phyloP scores from a whole-genome alignment of 1,140 invertebrate species.

The Diploscapter pachys region DNA sequence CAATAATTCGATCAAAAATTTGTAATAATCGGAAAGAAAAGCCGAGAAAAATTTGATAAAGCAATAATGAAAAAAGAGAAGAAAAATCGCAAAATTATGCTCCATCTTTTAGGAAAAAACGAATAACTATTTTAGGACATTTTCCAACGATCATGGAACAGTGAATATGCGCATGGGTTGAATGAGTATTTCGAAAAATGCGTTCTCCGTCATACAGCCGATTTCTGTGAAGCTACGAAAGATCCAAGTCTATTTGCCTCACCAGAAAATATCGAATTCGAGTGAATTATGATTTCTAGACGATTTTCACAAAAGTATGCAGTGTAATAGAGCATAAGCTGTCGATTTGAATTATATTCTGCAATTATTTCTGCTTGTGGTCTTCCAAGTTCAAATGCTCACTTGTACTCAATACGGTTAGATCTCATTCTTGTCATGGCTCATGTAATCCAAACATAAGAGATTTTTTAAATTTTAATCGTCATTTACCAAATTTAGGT shows the following conservation, averaged over 20 bases:
- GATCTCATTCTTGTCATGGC: too few species aligned
- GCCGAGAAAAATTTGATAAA: background rate
- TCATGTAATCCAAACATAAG: too few species aligned
- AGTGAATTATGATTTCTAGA: too few species aligned
- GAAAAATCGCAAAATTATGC: constrained; percentile 5
- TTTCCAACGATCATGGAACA: constrained; percentile 47
- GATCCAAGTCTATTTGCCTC: constrained; percentile 44
- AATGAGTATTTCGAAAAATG: constrained; percentile 49
- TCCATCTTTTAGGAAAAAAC: background rate
- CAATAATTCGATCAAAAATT: background rate
- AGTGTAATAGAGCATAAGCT: too few species aligned
- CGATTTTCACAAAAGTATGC: too few species aligned
- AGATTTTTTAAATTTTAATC: too few species aligned
- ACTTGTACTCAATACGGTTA: too few species aligned
- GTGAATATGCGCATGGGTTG: constrained; percentile 48
- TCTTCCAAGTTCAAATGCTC: too few species aligned
- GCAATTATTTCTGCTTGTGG: too few species aligned
- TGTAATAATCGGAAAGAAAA: background rate
- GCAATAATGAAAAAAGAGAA: background rate
- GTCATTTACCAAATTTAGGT: too few species aligned
- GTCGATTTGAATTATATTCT: too few species aligned
- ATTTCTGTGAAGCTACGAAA: constrained; percentile 53
- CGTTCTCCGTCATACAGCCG: constrained; percentile 30
- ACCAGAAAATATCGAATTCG: background rate
- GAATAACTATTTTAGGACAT: constrained; percentile 16